These are phyloP conservation scores for Cossypha caffra DNA, from an alignment of 2,797 vertebrate species.

Conservation along the genomic window DNA sequence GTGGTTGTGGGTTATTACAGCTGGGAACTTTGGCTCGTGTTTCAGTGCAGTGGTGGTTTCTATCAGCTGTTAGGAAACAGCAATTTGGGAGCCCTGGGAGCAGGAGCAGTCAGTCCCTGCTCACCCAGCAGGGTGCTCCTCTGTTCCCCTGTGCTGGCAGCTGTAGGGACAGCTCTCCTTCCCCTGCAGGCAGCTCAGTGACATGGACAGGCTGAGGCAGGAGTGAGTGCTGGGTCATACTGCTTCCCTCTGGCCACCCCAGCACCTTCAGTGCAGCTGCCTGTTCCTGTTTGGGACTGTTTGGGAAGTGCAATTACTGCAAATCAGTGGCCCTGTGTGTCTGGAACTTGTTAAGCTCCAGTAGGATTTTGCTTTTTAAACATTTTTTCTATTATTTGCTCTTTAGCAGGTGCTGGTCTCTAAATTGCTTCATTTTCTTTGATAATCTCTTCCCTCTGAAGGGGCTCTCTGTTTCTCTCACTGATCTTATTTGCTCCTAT, in stretches of 20 bases:
- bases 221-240: neutral
- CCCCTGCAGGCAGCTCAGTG: accelerated
- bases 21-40: neutral
- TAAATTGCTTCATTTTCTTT: neutral
- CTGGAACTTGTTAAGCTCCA: neutral
- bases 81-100: neutral
- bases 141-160: neutral
- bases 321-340: neutral
- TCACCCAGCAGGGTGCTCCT: neutral
- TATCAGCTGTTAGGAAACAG: neutral
- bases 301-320: neutral
- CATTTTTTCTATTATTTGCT: neutral
- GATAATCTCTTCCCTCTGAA: neutral
- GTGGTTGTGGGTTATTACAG: neutral
- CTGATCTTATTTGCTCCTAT: neutral
- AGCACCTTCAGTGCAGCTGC: neutral
- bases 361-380: neutral
- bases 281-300: accelerated
- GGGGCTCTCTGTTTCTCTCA: neutral
- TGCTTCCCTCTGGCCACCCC: neutral
- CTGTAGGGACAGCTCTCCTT: accelerated
- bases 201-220: neutral
- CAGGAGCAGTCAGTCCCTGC: accelerated
- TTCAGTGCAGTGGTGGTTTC: neutral
- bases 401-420: neutral